Evolutionary conservation across 2,113 vertebrate genomes (phyloP).

Genomic region (Junco hyemalis): DNA sequence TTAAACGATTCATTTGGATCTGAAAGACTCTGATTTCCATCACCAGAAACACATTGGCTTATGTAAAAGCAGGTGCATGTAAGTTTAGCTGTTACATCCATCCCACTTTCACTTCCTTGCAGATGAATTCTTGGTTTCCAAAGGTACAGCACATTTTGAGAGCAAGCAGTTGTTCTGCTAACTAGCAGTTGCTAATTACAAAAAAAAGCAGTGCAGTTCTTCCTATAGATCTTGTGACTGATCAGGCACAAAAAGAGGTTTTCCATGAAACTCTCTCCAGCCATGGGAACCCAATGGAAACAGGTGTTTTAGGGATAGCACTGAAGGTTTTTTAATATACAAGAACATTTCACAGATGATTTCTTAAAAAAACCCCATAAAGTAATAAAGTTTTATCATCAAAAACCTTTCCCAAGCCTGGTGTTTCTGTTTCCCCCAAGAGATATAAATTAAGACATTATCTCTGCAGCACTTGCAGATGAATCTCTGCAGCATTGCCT

Average conservation of each 20-base stretch:
- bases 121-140: slow-evolving; percentile 7
- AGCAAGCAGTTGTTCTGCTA: not conserved
- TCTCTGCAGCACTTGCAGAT: not conserved
- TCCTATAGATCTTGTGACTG: not conserved
- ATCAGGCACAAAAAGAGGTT: not conserved
- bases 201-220: not conserved
- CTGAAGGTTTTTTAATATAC: not conserved
- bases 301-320: not conserved
- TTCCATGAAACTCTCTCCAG: not conserved
- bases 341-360: slow-evolving; percentile 16
- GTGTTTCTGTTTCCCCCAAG: not conserved
- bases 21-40: not conserved
- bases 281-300: not conserved
- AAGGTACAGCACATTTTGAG: not conserved
- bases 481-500: slow-evolving; percentile 9
- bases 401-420: not conserved
- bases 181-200: not conserved
- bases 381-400: not conserved
- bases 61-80: not conserved
- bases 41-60: not conserved
- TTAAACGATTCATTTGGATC: not conserved
- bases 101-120: not conserved
- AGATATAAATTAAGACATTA: slow-evolving; percentile 39
- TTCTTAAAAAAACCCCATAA: not conserved
- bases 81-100: not conserved